Base-by-base conservation (phyloP, 1,140 invertebrate genomes). In the Tetramorium simillimum region DNA sequence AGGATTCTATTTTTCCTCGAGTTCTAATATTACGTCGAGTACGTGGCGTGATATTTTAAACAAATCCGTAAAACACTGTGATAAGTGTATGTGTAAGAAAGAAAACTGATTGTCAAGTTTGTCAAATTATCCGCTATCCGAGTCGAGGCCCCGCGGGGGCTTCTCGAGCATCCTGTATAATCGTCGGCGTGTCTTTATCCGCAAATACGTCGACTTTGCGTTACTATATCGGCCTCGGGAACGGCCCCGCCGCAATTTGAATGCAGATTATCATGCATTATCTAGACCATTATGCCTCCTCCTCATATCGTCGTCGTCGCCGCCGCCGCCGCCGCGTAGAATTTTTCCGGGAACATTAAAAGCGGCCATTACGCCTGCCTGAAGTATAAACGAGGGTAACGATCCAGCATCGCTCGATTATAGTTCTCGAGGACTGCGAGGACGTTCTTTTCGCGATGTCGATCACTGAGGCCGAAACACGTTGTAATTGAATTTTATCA, bases 341-440 rank as follows among this genome's bases (percentile, higher is more conserved):
- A 84, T 84, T 84, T 84, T 84, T 84, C 69, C 69, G 69, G 24
- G 51, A 49, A 62, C 69, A 84, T 84, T 84, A 84, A 84, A 73
- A 75, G 69, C 80, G 14, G 69, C 67, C 67, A 82, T 73, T 82
- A 82, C 43, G 67, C 40, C 53, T 73, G 67, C 67, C 69, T 63
- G 24, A 62, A 62, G 80, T 75, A 75, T 75, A 84, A 84, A 73
- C 40, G 53, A 62, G 53, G 56, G 53, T 84, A 84, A 84, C 69
- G 69, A 84, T 84, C 53, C 37, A 56, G 51, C 37, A 37, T 53
- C 69, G 67, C 53, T 49, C 40, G 80, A 84, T 84, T 84, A 84
- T 73, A 58, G 80, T 46, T 28, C 69, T 60, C 67, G 37, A 82
- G 14, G 28, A 70, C 16, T 67, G 62, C 43, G 43, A 51, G 21